phyloP scores from a whole-genome alignment of 2,888 invertebrate genomes.

The Monochamus alternatus region DNA sequence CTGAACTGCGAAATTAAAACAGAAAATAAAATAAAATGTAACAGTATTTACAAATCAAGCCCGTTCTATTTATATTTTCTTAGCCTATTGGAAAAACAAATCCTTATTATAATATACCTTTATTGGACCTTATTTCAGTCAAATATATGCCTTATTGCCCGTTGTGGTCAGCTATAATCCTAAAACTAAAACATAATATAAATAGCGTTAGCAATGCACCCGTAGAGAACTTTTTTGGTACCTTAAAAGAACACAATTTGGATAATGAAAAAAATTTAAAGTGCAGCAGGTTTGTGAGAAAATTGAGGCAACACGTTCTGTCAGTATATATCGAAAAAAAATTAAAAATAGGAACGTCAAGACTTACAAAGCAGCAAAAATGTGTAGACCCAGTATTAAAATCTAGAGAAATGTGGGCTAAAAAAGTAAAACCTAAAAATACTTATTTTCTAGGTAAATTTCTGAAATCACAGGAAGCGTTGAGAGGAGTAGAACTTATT shows the following conservation, averaged over 20 bases:
- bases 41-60: too few species aligned
- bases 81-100: too few species aligned
- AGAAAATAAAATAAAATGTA: too few species aligned
- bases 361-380: background rate
- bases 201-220: slow-evolving; percentile 6
- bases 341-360: background rate
- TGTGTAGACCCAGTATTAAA: background rate
- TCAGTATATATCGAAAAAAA: slow-evolving; percentile 4
- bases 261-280: slow-evolving; percentile 16
- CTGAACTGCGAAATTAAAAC: too few species aligned
- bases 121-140: too few species aligned
- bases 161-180: too few species aligned
- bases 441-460: slow-evolving; percentile 4
- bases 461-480: background rate
- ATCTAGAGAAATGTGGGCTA: background rate
- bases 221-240: slow-evolving; percentile 8
- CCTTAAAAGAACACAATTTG: background rate
- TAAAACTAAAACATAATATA: background rate
- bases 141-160: too few species aligned
- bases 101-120: too few species aligned
- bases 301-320: background rate
- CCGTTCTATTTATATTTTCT: too few species aligned
- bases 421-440: slow-evolving; percentile 1
- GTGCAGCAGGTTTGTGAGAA: slow-evolving; percentile 5
- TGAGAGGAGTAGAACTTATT: background rate